These are phyloP conservation scores for Dione juno DNA, from an alignment of 2,888 invertebrate genomes.

Conservation along the genomic window DNA sequence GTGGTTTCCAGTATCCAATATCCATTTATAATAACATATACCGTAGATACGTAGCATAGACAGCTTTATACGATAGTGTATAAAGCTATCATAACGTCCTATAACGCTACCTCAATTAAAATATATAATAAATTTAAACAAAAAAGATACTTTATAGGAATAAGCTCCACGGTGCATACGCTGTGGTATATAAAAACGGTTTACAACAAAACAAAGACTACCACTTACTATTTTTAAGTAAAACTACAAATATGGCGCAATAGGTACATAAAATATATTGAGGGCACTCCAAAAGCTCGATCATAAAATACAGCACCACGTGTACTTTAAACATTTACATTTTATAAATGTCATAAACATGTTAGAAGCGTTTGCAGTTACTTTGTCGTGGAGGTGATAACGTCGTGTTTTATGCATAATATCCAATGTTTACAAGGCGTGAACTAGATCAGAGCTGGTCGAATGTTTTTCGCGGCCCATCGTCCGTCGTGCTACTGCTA, in stretches of 20 bases:
- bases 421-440: conserved; percentile 54
- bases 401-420: conserved; percentile 31
- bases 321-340: conserved; percentile 20
- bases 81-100: not conserved
- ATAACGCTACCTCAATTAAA: not conserved
- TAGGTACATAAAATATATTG: conserved; percentile 1
- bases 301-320: conserved; percentile 19
- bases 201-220: not conserved
- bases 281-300: conserved; percentile 3
- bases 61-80: too few species aligned
- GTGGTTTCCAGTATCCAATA: too few species aligned
- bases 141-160: too few species aligned
- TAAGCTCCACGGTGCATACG: too few species aligned
- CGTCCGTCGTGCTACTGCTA: conserved; percentile 55
- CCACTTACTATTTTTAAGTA: not conserved
- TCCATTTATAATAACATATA: too few species aligned
- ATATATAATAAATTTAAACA: not conserved
- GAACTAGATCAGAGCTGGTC: conserved; percentile 49
- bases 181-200: not conserved
- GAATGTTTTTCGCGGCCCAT: conserved; percentile 61
- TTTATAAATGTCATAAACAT: conserved; percentile 31
- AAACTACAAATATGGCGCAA: conserved; percentile 10
- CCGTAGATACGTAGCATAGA: too few species aligned
- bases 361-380: conserved; percentile 20
- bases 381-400: conserved; percentile 41